phyloP scores from a whole-genome alignment of 2,888 invertebrate species.

The Schizotus pectinicornis region DNA sequence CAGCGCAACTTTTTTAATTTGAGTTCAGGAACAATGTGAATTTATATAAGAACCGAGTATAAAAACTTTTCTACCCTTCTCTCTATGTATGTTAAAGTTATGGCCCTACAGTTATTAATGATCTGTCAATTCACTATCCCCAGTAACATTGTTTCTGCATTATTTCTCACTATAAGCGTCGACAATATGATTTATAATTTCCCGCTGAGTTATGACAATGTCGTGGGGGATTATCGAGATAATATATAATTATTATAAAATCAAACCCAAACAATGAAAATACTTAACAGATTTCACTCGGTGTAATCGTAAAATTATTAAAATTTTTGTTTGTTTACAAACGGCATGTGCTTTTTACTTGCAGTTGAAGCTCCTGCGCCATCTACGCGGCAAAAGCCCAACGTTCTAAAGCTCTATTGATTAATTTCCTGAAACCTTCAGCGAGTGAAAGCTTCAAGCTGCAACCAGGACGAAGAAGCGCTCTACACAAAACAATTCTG shows the following conservation, averaged over 20 bases:
- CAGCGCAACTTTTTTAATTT: slow-evolving; percentile 6
- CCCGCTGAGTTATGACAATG: slow-evolving; percentile 34
- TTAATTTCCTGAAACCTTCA: no score
- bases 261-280: neutral
- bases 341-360: neutral
- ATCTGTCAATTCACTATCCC: slow-evolving; percentile 49
- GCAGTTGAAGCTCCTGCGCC: neutral
- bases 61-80: slow-evolving; percentile 25
- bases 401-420: neutral
- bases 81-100: slow-evolving; percentile 31
- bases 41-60: slow-evolving; percentile 17
- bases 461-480: no score
- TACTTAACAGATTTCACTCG: neutral
- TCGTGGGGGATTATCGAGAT: neutral
- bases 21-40: slow-evolving; percentile 10
- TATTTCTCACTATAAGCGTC: slow-evolving; percentile 48
- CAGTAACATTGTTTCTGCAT: slow-evolving; percentile 52
- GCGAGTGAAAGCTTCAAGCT: no score
- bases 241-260: slow-evolving; percentile 5
- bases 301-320: no score
- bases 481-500: no score
- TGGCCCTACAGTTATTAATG: slow-evolving; percentile 47
- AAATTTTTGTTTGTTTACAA: no score
- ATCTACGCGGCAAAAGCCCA: neutral
- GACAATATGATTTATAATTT: slow-evolving; percentile 51